These are phyloP conservation scores for Trichopria drosophilae DNA, from an alignment of 2,888 invertebrate species.

Conservation along the genomic window DNA sequence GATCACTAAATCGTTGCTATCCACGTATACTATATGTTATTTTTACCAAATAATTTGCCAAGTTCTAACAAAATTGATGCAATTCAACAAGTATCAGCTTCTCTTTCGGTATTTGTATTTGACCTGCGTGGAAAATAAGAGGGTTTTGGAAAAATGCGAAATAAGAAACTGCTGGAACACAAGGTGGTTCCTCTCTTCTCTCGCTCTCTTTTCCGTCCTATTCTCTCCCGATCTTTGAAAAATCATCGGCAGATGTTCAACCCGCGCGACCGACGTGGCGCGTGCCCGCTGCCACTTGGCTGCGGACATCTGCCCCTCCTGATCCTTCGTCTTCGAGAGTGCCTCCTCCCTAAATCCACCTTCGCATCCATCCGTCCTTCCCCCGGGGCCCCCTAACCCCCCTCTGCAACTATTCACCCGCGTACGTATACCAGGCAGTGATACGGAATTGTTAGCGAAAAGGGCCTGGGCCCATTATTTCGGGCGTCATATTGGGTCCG, in stretches of 20 bases:
- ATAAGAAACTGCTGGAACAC: constrained; percentile 46
- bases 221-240: no score
- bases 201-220: no score
- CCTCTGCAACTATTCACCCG: constrained; percentile 9
- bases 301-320: constrained; percentile 51
- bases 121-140: no score
- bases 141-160: constrained; percentile 44
- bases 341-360: no score
- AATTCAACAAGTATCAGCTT: no score
- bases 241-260: constrained; percentile 55
- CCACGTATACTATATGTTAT: no score
- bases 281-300: constrained; percentile 59
- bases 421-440: constrained; percentile 24
- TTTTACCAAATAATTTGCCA: no score
- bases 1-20: no score
- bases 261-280: constrained; percentile 47
- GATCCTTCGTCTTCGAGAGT: constrained; percentile 39
- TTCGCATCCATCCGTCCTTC: constrained; percentile 33
- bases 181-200: constrained; percentile 41
- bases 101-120: no score
- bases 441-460: constrained; percentile 36
- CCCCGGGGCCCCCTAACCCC: constrained; percentile 6
- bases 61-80: no score
- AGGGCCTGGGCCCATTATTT: no score
- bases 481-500: no score